Conservation (phyloP, 1,140 invertebrate genomes). For the Eueides isabella region DNA sequence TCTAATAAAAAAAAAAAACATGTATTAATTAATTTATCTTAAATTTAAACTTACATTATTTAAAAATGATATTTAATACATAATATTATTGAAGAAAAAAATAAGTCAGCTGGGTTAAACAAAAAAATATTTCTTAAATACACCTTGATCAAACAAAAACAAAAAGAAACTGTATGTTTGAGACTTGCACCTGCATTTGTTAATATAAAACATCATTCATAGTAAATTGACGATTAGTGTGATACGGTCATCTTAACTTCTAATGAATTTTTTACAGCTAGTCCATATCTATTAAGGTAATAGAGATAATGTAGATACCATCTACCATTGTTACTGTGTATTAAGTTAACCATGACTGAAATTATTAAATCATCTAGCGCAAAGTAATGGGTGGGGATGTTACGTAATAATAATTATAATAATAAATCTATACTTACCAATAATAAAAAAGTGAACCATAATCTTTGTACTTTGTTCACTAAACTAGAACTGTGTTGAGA, state of each 20-base stretch:
- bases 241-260: conserved; percentile 63
- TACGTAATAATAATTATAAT: conserved; percentile 44
- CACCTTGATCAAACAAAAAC: conserved; percentile 43
- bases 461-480: conserved; percentile 73
- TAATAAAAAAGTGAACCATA: conserved; percentile 56
- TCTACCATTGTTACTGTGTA: conserved; percentile 55
- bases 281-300: conserved; percentile 60
- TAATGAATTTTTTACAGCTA: conserved; percentile 56
- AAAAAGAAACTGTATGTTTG: conserved; percentile 56
- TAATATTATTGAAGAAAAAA: neutral
- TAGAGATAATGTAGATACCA: conserved; percentile 70
- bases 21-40: conserved; percentile 46
- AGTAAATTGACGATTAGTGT: conserved; percentile 57
- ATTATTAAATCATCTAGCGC: conserved; percentile 58
- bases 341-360: conserved; percentile 53
- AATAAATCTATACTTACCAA: conserved; percentile 68
- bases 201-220: conserved; percentile 53
- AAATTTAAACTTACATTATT: conserved; percentile 50
- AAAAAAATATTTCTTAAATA: conserved; percentile 46
- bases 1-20: conserved; percentile 51
- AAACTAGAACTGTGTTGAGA: conserved; percentile 31
- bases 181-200: conserved; percentile 71
- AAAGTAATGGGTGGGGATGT: conserved; percentile 57
- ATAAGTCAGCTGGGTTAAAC: neutral
- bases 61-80: conserved; percentile 40